These are phyloP conservation scores for Phallusia fumigata DNA, from an alignment of 23 tunicate species.

Conservation along the genomic window DNA sequence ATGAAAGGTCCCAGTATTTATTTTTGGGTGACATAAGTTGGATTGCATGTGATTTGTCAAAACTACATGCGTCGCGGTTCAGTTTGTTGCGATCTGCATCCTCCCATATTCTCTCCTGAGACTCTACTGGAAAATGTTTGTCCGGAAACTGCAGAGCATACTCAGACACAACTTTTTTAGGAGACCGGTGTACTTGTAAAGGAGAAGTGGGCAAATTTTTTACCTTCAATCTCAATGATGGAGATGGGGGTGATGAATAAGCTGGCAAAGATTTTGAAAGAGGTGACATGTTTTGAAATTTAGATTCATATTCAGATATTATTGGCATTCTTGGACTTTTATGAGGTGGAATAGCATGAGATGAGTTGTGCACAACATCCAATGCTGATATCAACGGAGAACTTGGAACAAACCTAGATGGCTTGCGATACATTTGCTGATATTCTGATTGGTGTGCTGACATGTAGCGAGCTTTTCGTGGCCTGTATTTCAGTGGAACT, in stretches of 20 bases:
- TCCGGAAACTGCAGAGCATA: slow-evolving; percentile 40
- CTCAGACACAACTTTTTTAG: slow-evolving; percentile 38
- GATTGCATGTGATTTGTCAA: slow-evolving; percentile 70
- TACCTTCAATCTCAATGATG: slow-evolving; percentile 74
- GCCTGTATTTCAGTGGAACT: slow-evolving; percentile 47
- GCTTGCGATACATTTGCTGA: slow-evolving; percentile 62
- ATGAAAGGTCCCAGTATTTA: slow-evolving; percentile 76
- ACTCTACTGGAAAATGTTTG: slow-evolving; percentile 20
- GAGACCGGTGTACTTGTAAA: slow-evolving; percentile 16
- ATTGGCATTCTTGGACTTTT: slow-evolving; percentile 51
- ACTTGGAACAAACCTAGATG: slow-evolving; percentile 36
- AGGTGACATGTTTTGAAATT: slow-evolving; percentile 35
- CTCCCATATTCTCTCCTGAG: slow-evolving; percentile 3
- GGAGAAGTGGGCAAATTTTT: slow-evolving; percentile 52
- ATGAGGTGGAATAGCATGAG: slow-evolving; percentile 80
- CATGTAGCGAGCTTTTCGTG: slow-evolving; percentile 26
- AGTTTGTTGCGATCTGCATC: slow-evolving; percentile 77
- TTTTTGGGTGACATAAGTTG: slow-evolving; percentile 75
- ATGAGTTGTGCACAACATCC: slow-evolving; percentile 87
- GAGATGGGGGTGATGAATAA: slow-evolving; percentile 72
- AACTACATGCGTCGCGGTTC: slow-evolving; percentile 59
- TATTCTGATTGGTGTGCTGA: slow-evolving; percentile 58
- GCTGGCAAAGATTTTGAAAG: slow-evolving; percentile 28
- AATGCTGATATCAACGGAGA: slow-evolving; percentile 81
- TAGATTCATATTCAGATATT: slow-evolving; percentile 64